Evolutionary conservation across 2,888 invertebrate genomes (phyloP).

Genomic region (Metallyticus violacea): DNA sequence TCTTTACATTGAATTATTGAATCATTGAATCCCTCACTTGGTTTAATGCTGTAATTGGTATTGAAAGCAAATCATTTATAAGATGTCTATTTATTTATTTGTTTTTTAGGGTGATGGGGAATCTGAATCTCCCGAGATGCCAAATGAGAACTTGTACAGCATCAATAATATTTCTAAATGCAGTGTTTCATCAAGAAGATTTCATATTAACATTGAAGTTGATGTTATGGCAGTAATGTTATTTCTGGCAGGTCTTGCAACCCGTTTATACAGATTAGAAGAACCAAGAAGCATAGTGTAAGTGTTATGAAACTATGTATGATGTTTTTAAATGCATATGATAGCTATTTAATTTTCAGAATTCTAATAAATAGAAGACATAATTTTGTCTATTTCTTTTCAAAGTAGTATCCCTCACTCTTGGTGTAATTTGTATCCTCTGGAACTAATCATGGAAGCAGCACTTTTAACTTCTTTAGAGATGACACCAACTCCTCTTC

Average conservation of each 20-base stretch:
- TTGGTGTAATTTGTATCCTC: no score
- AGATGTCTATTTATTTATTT: neutral
- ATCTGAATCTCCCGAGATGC: conserved; percentile 36
- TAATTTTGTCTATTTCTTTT: no score
- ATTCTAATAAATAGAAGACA: no score
- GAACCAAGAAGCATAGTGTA: conserved; percentile 89
- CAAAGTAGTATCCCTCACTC: no score
- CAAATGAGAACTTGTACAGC: conserved; percentile 19
- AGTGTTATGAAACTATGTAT: conserved; percentile 47
- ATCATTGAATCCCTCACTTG: no score
- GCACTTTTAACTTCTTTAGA: neutral
- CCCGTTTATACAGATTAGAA: conserved; percentile 79
- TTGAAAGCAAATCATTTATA: neutral
- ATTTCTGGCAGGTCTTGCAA: conserved; percentile 66
- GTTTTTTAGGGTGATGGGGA: conserved; percentile 38
- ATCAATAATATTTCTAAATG: neutral
- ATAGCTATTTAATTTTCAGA: no score
- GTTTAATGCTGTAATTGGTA: neutral
- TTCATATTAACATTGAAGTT: conserved; percentile 63
- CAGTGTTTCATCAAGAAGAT: conserved; percentile 1
- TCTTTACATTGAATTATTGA: no score
- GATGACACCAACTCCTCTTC: no score
- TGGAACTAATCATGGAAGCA: neutral
- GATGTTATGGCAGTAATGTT: conserved; percentile 72
- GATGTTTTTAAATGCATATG: neutral